These are phyloP conservation scores for Sarcophaga subvicina DNA, from an alignment of 2,888 invertebrate species.

Conservation along the genomic window DNA sequence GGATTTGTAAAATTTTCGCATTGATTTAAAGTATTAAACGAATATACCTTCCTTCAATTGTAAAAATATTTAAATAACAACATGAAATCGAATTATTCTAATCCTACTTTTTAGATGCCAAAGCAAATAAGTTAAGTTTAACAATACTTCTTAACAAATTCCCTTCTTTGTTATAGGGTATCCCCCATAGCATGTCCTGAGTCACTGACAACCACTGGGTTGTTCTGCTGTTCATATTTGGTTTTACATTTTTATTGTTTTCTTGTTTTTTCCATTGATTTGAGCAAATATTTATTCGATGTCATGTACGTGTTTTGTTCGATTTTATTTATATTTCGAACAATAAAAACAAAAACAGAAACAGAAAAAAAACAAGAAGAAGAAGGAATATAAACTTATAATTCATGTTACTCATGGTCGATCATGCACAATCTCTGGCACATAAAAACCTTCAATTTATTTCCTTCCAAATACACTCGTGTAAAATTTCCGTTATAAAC, in stretches of 20 bases:
- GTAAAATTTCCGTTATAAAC: neutral
- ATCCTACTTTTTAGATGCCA: too few relatives aligned
- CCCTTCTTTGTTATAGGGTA: too few relatives aligned
- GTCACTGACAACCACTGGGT: too few relatives aligned
- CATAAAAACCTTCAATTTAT: neutral
- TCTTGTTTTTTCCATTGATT: neutral
- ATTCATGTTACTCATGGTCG: neutral
- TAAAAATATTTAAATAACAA: too few relatives aligned
- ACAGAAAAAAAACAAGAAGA: neutral
- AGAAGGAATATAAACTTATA: neutral
- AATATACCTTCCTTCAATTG: too few relatives aligned
- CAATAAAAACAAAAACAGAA: neutral
- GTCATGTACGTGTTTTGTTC: slow-evolving; percentile 18
- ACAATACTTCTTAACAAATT: too few relatives aligned
- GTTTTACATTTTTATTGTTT: neutral
- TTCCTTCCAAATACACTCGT: neutral
- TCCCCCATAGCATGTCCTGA: too few relatives aligned
- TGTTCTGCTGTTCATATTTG: too few relatives aligned
- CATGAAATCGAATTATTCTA: too few relatives aligned
- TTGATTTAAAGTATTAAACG: too few relatives aligned
- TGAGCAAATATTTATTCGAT: slow-evolving; percentile 20
- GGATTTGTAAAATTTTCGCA: too few relatives aligned
- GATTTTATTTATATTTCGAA: slow-evolving; percentile 1
- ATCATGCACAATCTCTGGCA: neutral
- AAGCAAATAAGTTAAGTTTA: too few relatives aligned